These are phyloP conservation scores for Theretra japonica DNA, from an alignment of 2,888 invertebrate species.

Conservation along the genomic window DNA sequence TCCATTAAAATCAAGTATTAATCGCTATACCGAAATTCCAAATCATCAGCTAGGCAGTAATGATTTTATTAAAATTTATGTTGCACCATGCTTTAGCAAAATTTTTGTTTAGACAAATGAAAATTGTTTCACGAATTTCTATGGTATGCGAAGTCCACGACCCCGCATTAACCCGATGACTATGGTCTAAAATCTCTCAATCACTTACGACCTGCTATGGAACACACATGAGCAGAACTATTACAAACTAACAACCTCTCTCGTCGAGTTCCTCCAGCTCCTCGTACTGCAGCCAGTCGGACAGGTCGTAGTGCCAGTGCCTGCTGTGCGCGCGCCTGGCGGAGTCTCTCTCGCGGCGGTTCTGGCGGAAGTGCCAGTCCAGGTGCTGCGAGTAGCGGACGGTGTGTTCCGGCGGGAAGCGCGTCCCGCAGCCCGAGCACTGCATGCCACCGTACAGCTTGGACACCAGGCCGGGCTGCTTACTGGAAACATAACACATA, in stretches of 20 bases:
- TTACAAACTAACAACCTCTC: too few relatives aligned
- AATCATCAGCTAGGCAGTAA: too few relatives aligned
- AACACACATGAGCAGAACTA: too few relatives aligned
- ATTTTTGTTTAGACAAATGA: too few relatives aligned
- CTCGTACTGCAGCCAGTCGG: conserved; percentile 97
- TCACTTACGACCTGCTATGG: too few relatives aligned
- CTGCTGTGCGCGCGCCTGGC: conserved; percentile 92
- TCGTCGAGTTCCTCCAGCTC: conserved; percentile 97
- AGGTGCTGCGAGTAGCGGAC: conserved; percentile 97
- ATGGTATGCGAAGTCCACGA: not conserved
- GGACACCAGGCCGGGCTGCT: conserved; percentile 89
- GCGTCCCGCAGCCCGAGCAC: conserved; percentile 97
- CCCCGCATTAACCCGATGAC: too few relatives aligned
- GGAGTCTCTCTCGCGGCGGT: conserved; percentile 93
- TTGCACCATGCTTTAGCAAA: too few relatives aligned
- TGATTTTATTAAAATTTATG: conserved; percentile 21
- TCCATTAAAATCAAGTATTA: too few relatives aligned
- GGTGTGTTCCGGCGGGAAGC: conserved; percentile 95
- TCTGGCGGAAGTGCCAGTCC: conserved; percentile 99
- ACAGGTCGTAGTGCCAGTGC: conserved; percentile 95
- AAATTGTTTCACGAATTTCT: conserved; percentile 22
- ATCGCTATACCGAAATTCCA: too few relatives aligned
- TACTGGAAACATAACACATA: conserved; percentile 67
- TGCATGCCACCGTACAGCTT: conserved; percentile 95
- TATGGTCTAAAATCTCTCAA: too few relatives aligned